Percentiles rank a stretch among this genome's conserved stretches.
Conservation (phyloP, 2,797 vertebrate species). For the Chiroxiphia lanceolata region DNA sequence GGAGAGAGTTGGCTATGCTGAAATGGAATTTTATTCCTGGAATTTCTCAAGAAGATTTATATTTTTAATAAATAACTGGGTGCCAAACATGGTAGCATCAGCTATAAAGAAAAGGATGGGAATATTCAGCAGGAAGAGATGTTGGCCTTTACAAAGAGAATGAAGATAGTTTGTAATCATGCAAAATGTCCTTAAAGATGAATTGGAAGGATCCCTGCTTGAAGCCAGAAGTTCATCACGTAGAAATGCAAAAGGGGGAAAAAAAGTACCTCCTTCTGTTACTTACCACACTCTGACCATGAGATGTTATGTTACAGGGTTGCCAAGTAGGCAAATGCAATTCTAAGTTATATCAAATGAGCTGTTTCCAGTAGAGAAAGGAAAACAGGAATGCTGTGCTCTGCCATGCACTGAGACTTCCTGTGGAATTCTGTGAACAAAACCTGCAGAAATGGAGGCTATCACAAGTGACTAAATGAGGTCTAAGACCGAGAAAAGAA, state of each 20-base stretch:
- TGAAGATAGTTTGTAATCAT: not conserved
- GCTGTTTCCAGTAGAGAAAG: constrained; percentile 37
- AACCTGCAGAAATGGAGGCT: constrained; percentile 47
- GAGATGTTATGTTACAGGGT: not conserved
- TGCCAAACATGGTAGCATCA: not conserved
- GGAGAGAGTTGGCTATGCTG: not conserved
- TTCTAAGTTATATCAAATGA: constrained; percentile 41
- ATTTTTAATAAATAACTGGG: not conserved
- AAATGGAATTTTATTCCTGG: not conserved
- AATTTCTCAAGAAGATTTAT: not conserved
- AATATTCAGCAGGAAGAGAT: not conserved
- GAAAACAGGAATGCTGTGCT: constrained; percentile 43
- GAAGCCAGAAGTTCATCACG: not conserved
- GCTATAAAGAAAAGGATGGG: not conserved
- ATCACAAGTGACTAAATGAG: constrained; percentile 46
- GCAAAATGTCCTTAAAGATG: not conserved
- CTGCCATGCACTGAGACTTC: constrained; percentile 57
- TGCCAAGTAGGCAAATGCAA: constrained; percentile 42
- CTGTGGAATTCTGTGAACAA: constrained; percentile 56
- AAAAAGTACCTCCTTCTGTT: not conserved
- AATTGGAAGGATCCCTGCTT: not conserved
- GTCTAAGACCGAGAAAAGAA: constrained; percentile 45
- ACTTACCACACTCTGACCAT: not conserved
- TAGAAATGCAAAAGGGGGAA: not conserved
- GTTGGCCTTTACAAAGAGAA: not conserved